Percentiles rank a stretch among this genome's conserved stretches.
Conservation (phyloP, 1,140 invertebrate genomes). For the Sycophila sp. region DNA sequence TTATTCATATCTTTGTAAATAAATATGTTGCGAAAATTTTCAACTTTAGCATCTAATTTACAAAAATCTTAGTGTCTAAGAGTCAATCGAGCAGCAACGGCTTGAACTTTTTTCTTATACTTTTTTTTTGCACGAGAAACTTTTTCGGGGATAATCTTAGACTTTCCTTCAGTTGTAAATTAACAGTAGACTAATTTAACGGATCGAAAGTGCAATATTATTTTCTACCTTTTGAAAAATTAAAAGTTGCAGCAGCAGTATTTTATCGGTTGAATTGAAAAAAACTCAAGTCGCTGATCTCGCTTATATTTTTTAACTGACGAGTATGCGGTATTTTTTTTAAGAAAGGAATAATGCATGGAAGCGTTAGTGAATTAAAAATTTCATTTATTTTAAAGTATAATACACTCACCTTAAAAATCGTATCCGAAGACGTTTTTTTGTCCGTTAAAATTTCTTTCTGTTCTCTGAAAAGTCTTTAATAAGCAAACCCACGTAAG, state of each 20-base stretch:
- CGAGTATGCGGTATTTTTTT: conserved; percentile 42
- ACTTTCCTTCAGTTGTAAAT: neutral
- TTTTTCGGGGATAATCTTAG: neutral
- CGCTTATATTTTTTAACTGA: conserved; percentile 10
- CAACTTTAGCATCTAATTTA: neutral
- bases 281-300: neutral
- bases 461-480: neutral
- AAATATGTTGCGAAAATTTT: neutral
- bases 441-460: conserved; percentile 1
- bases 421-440: conserved; percentile 55
- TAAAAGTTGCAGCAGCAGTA: no score
- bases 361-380: conserved; percentile 55
- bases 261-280: no score
- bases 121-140: neutral
- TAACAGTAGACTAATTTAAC: neutral
- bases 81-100: neutral
- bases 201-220: neutral
- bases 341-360: conserved; percentile 48
- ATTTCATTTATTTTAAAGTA: conserved; percentile 57
- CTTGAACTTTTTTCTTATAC: neutral
- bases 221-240: neutral
- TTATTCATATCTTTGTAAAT: conserved; percentile 1
- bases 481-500: neutral
- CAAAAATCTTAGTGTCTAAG: conserved; percentile 4
- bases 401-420: conserved; percentile 58